Evolutionary conservation across 1,140 invertebrate genomes (phyloP).

Genomic region (Diorhabda carinulata): DNA sequence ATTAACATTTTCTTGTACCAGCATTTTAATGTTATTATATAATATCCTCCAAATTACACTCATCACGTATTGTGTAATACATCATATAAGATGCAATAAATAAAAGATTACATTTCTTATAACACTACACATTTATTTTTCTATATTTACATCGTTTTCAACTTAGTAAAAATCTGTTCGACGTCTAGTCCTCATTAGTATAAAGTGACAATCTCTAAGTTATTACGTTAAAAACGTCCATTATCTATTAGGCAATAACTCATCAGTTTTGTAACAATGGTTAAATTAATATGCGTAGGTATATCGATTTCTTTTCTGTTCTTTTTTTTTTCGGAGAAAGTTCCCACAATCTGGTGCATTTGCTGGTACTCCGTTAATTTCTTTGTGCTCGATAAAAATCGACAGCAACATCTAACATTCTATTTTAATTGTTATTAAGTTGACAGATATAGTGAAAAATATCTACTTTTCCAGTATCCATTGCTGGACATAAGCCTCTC

Average conservation of each 20-base stretch:
- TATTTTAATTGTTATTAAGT: too few relatives aligned
- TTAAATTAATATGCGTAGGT: slow-evolving; percentile 2
- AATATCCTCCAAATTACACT: too few relatives aligned
- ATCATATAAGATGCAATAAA: too few relatives aligned
- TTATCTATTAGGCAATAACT: not conserved
- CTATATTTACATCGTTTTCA: not conserved
- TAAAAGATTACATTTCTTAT: too few relatives aligned
- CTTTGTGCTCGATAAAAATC: too few relatives aligned
- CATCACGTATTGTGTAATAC: too few relatives aligned
- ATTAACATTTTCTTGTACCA: too few relatives aligned
- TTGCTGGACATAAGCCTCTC: too few relatives aligned
- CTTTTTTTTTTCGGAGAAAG: not conserved
- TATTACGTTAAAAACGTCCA: not conserved
- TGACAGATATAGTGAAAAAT: too few relatives aligned
- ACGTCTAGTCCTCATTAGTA: not conserved
- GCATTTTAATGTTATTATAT: too few relatives aligned
- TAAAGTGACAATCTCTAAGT: not conserved
- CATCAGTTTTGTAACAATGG: not conserved
- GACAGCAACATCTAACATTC: too few relatives aligned
- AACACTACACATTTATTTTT: not conserved
- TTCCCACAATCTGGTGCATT: not conserved
- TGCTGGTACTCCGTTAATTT: not conserved
- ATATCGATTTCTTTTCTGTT: not conserved
- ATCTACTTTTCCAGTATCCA: too few relatives aligned
- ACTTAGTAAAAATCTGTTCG: not conserved